A percentile compares a stretch with the other conserved stretches of the same genome.
These are phyloP conservation scores for Antheraea assamensis DNA, from an alignment of 2,888 invertebrate genomes.

Conservation along the genomic window DNA sequence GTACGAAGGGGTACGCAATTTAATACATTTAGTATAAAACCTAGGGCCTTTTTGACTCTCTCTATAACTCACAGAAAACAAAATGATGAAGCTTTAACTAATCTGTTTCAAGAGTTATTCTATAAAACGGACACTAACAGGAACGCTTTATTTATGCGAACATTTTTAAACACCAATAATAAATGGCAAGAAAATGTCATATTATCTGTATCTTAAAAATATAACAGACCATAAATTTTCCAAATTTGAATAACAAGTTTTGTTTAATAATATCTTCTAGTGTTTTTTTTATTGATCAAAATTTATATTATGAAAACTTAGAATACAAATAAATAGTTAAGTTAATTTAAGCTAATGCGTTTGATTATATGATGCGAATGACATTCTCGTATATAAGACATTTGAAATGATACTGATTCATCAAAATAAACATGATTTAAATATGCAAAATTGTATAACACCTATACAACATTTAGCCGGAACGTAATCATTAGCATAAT, in stretches of 20 bases:
- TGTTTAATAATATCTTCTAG: too few species aligned
- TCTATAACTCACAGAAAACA: neutral
- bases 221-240: too few species aligned
- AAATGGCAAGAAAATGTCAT: too few species aligned
- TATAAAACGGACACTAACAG: neutral
- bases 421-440: neutral
- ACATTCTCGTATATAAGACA: neutral
- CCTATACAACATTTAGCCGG: neutral
- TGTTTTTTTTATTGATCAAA: neutral
- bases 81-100: neutral
- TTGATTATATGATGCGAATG: neutral
- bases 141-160: neutral
- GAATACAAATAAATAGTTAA: neutral
- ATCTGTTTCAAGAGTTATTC: neutral
- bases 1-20: slow-evolving; percentile 46
- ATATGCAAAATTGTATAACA: neutral
- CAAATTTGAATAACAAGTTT: too few species aligned
- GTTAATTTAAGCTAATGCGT: neutral
- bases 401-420: neutral
- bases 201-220: too few species aligned
- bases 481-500: neutral
- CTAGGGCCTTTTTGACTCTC: slow-evolving; percentile 43
- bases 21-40: slow-evolving; percentile 57
- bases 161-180: neutral
- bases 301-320: neutral